Base-by-base conservation (phyloP, 2,888 invertebrate species). In the Nomada flava region DNA sequence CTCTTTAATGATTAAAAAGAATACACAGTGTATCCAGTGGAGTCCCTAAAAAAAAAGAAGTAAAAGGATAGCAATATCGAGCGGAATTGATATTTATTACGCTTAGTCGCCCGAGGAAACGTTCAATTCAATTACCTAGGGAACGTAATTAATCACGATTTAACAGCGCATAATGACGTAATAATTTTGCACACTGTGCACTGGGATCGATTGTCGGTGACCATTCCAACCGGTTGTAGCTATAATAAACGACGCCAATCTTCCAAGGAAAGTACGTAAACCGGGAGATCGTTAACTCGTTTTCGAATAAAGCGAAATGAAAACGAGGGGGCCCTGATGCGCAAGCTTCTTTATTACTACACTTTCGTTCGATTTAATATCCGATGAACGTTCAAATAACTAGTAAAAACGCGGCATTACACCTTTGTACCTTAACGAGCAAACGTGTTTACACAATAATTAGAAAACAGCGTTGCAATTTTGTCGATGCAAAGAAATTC, bases 91-190 rank as follows among this genome's bases (percentile, higher is more conserved):
- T 75, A 75, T 78, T 75, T 78, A 63, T 75, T 55, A 36, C 55
- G 50, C 50, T 63, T 23, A 26, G 62, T 50, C 67, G 47, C 47
- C 62, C 53, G 67, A n/a, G 67, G 36, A 62, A 68, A 68, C 50
- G 68, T 75, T 75, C 55, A 20, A 78, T 78, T 57, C 75, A 78
- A 75, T 75, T 75, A 68, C 47, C 67, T 20, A 1, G 53, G 47
- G 68, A 47, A 29, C 26, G 53, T 53, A 29, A 75, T 75, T 78
- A 78, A 78, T 78, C 68, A 63, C 78, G 63, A 78, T 78, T 75
- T 68, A 78, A 75, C 68, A 53, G 42, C 75, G 64, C 62, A 68
- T 75, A 75, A 78, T 78, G 74, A 74, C 77, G 78, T 78, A 78
- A 78, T 75, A 75, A 78, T 78, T 78, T 78, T 68, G 75, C 50